Conservation (phyloP, 2,888 invertebrate species). For the Cistogaster globosa region DNA sequence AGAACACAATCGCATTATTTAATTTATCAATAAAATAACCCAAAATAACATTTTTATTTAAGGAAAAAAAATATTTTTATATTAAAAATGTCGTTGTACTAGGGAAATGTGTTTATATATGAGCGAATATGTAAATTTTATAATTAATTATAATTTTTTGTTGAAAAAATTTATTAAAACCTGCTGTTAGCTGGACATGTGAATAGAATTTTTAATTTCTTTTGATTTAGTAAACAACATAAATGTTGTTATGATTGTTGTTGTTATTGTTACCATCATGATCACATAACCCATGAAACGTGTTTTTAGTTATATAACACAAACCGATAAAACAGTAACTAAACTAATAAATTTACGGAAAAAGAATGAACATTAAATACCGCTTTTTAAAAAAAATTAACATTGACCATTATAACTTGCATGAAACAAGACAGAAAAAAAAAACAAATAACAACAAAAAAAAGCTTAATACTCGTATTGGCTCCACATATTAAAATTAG, state of each 20-base stretch:
- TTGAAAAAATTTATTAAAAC: not conserved
- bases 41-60: too few species aligned
- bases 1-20: too few species aligned
- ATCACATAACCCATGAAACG: slow-evolving; percentile 51
- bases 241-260: not conserved
- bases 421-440: slow-evolving; percentile 3
- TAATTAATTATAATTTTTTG: not conserved
- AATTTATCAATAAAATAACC: too few species aligned
- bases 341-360: slow-evolving; percentile 51
- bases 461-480: slow-evolving; percentile 8
- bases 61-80: too few species aligned
- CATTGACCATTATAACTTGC: slow-evolving; percentile 62
- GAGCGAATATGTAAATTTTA: too few species aligned
- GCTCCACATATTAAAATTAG: not conserved
- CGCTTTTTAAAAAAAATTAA: slow-evolving; percentile 59
- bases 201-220: slow-evolving; percentile 54
- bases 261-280: not conserved
- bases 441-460: not conserved
- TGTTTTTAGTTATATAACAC: slow-evolving; percentile 66
- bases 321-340: slow-evolving; percentile 5
- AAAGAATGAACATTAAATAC: slow-evolving; percentile 57
- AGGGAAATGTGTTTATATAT: too few species aligned
- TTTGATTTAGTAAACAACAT: not conserved
- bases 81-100: too few species aligned
- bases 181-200: slow-evolving; percentile 8